Percentiles rank a stretch among this genome's conserved stretches.
Conservation (phyloP, 23 tunicate species). For the Trididemnum nubilum region DNA sequence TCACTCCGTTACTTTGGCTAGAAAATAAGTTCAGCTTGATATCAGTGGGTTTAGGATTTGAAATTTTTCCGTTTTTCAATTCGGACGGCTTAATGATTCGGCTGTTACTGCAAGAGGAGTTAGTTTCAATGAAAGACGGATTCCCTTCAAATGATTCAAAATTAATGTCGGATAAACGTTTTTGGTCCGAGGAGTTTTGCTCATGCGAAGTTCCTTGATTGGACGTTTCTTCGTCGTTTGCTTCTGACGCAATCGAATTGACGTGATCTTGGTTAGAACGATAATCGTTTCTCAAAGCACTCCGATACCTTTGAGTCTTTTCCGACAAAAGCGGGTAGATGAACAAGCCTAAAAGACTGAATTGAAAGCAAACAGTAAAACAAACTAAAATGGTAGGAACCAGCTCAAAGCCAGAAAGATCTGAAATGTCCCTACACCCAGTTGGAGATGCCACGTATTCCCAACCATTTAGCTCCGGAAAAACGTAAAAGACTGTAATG, state of each 20-base stretch:
- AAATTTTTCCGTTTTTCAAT: neutral
- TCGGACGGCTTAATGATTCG: neutral
- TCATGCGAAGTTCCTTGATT: neutral
- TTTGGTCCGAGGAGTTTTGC: neutral
- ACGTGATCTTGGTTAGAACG: neutral
- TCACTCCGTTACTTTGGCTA: neutral
- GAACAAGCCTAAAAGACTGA: constrained; percentile 65
- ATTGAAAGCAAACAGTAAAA: constrained; percentile 68
- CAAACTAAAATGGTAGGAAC: constrained; percentile 54
- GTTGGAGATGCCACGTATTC: constrained; percentile 46
- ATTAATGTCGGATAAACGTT: constrained; percentile 1
- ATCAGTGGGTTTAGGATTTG: neutral
- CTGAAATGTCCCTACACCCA: constrained; percentile 71
- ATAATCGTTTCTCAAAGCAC: neutral
- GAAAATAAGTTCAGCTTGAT: neutral
- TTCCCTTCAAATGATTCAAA: neutral
- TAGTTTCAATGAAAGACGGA: neutral
- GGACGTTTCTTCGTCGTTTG: neutral
- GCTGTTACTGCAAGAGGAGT: neutral
- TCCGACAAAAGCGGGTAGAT: constrained; percentile 79
- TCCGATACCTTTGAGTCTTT: constrained; percentile 80
- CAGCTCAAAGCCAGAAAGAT: constrained; percentile 49
- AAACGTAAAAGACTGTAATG: constrained; percentile 59
- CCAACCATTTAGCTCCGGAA: constrained; percentile 86
- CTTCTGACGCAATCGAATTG: constrained; percentile 8